Evolutionary conservation across 2,797 vertebrate genomes (phyloP), one percentile per base, ranked within the genome.

Genomic region (Lagorchestes hirsutus): DNA sequence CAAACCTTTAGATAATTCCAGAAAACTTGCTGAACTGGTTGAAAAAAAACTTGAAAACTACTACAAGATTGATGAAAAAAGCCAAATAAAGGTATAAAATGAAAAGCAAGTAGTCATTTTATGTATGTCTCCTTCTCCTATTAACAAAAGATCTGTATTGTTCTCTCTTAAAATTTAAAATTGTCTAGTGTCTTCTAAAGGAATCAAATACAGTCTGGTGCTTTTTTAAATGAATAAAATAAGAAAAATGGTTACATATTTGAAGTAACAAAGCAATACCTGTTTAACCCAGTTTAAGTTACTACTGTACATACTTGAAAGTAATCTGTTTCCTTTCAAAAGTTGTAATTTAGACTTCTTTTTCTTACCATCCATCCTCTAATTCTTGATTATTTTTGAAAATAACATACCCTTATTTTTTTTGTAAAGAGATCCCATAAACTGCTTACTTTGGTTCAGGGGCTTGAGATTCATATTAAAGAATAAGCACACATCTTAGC

Each of bases 61-160:
- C 98, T 99, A 99, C 92, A 99, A 99, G 97, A 98, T 99, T 95
- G 99, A 99, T 96, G 99, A 99, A 96, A 98, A 97, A 46, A 98
- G 98, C 95, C 99, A 99, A 98, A 99, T 99, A 98, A 99, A 99
- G 99, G 99, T 99, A 99, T 98, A 97, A 92, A 95, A 90, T 96
- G 57, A 95, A 93, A 96, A n/a, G 28, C 92, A 93, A 93, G 34
- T 92, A 93, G 54, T 82, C 31, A 52, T 87, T 97, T 28, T 92
- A 40, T 93, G 94, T 5, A 90, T 96, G 3, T 27, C 16, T 24
- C 95, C n/a, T 55, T 94, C 93, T 52, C 94, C 95, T 92, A 54
- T 93, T 96, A 93, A 91, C 50, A 90, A 82, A 92, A 0, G 82
- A 92, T 24, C 18, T 96, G 0, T 93, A 5, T 59, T 54, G 5